These are phyloP conservation scores for Hydraecia micacea DNA, from an alignment of 2,888 invertebrate genomes.

Conservation along the genomic window DNA sequence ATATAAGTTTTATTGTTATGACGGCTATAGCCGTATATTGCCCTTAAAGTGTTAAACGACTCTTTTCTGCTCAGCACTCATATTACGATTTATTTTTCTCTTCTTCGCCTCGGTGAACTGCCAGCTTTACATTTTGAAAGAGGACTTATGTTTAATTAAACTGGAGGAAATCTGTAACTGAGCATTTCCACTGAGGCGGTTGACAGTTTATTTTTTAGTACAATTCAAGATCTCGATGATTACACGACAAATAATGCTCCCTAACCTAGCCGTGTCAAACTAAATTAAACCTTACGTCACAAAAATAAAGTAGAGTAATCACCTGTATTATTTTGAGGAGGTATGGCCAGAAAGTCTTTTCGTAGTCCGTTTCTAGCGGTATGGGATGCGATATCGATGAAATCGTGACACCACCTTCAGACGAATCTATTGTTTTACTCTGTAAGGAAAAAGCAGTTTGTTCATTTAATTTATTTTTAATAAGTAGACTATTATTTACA, in stretches of 20 bases:
- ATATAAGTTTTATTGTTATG: no score
- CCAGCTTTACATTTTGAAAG: no score
- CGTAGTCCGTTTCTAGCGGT: constrained; percentile 75
- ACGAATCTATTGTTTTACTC: constrained; percentile 75
- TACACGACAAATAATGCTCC: not conserved
- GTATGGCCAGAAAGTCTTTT: constrained; percentile 87
- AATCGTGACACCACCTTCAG: constrained; percentile 75
- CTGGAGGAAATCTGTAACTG: not conserved
- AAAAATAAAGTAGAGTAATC: constrained; percentile 39
- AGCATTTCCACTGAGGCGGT: not conserved
- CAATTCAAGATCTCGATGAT: not conserved
- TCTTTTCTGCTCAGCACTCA: not conserved
- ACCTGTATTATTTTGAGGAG: constrained; percentile 87
- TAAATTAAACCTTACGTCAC: not conserved
- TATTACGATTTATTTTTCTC: no score
- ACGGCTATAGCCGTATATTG: no score
- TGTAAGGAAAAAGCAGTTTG: constrained; percentile 57
- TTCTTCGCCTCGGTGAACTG: not conserved
- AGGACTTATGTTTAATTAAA: not conserved
- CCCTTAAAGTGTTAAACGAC: not conserved
- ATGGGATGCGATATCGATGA: constrained; percentile 70
- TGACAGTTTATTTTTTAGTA: not conserved
- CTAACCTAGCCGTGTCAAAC: not conserved
- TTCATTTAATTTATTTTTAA: not conserved
- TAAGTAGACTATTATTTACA: not conserved